Percentiles rank a stretch among this genome's conserved stretches.
phyloP scores from a whole-genome alignment of 2,888 invertebrate genomes.

The Lepeophtheirus nordmannii region DNA sequence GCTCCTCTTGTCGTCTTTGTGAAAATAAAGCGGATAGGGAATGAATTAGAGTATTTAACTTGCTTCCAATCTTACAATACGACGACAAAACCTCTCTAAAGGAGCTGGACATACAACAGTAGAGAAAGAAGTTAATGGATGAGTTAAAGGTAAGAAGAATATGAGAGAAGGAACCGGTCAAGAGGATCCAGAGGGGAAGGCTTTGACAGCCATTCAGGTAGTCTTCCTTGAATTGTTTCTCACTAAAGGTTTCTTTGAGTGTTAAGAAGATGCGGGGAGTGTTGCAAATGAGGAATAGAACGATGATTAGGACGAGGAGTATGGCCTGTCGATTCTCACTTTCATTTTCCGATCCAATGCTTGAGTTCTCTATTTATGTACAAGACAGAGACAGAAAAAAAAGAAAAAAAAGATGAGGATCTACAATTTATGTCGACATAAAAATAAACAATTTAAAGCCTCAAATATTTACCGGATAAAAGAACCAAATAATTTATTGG shows the following conservation, averaged over 20 bases:
- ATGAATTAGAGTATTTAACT: too few relatives aligned
- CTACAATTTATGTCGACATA: too few relatives aligned
- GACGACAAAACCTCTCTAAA: slow-evolving; percentile 3
- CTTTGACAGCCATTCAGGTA: slow-evolving; percentile 16
- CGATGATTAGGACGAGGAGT: slow-evolving; percentile 1
- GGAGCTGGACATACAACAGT: slow-evolving; percentile 16
- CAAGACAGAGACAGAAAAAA: too few relatives aligned
- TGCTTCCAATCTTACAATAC: neutral
- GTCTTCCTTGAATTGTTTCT: slow-evolving; percentile 10
- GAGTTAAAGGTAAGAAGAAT: slow-evolving; percentile 13
- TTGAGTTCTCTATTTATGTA: neutral
- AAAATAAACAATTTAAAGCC: too few relatives aligned
- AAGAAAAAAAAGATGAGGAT: neutral
- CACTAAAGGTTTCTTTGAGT: slow-evolving; percentile 8
- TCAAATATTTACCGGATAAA: too few relatives aligned
- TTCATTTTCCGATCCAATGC: neutral
- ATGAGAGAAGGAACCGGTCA: slow-evolving; percentile 15
- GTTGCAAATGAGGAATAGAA: slow-evolving; percentile 16
- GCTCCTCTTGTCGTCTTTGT: too few relatives aligned
- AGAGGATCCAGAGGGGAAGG: slow-evolving; percentile 14
- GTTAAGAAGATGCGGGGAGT: slow-evolving; percentile 8
- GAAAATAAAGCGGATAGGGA: too few relatives aligned
- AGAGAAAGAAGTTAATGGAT: slow-evolving; percentile 18
- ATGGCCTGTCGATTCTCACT: slow-evolving; percentile 19
- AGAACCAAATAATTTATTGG: too few relatives aligned